A percentile compares a stretch with the other conserved stretches of the same genome.
phyloP scores from a whole-genome alignment of 1,140 invertebrate genomes.

The Anoplolepis gracilipes region DNA sequence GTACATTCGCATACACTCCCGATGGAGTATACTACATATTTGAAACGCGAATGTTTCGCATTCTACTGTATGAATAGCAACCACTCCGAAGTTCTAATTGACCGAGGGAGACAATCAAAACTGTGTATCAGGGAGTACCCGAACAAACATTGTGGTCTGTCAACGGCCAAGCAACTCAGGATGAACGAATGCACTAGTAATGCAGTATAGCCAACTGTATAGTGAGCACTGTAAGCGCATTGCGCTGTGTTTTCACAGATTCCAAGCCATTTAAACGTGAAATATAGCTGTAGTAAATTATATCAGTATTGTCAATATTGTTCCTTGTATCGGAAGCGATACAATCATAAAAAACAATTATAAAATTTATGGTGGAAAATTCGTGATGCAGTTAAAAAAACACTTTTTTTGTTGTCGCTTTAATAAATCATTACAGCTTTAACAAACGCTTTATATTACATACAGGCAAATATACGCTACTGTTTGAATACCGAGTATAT shows the following conservation, averaged over 20 bases:
- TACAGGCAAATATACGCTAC: not conserved
- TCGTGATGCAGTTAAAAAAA: not conserved
- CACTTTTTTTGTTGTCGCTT: not conserved
- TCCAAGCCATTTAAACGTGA: constrained; percentile 7
- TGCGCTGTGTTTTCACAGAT: constrained; percentile 15
- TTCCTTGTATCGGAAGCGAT: not conserved
- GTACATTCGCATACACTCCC: no score
- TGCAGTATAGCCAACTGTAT: constrained; percentile 44
- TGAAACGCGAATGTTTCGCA: constrained; percentile 24
- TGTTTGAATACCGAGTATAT: not conserved
- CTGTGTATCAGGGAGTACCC: constrained; percentile 44
- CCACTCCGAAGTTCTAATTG: constrained; percentile 59
- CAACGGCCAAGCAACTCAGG: constrained; percentile 2
- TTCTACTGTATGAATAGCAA: constrained; percentile 7
- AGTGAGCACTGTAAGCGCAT: constrained; percentile 13
- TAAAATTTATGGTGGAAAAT: not conserved
- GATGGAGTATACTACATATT: no score
- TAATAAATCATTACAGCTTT: not conserved
- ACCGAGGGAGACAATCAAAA: constrained; percentile 64
- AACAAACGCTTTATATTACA: not conserved
- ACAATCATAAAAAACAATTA: not conserved
- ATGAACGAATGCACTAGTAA: constrained; percentile 48
- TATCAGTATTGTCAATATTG: not conserved
- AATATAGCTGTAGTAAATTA: not conserved
- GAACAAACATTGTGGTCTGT: constrained; percentile 50